Evolutionary conservation across 2,797 vertebrate genomes (phyloP), one percentile per base, ranked within the genome.

Genomic region (Liasis olivaceus): DNA sequence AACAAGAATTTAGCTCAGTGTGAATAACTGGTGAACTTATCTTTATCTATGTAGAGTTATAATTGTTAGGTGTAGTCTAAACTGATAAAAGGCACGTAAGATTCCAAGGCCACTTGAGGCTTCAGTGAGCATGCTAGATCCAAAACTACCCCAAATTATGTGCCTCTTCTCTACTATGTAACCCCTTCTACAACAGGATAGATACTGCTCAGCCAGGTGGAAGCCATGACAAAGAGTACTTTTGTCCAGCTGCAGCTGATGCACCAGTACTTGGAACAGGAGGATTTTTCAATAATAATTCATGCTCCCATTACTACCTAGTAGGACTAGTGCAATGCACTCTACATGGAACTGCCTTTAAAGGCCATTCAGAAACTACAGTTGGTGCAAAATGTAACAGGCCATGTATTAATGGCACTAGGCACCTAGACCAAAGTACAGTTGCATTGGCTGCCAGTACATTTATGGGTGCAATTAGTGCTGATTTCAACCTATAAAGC

Each of bases 401-500:
- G 24, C 36, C 36, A 24, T 81, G 36, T 81, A 47, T 81, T 81
- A 47, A 47, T 81, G 36, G 17, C 72, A 81, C 22, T 81, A 12
- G 51, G 51, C 51, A 51, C 51, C 51, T 7, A 51, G 36, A 47
- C 8, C 72, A 81, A 81, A 81, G 4, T 51, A 51, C 51, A 51
- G 4, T 7, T 51, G 51, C 51, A 51, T 81, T 81, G 36, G 20
- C 8, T 81, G 42, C 72, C 42, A 81, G 36, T 47, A 47, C 36
- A 81, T 81, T 77, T 42, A 77, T 77, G 69, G 69, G 36, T 77
- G 42, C 36, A 20, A 42, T 77, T 81, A 95, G 77, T 77, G 72
- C 36, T 81, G 47, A 31, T 47, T 13, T 58, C 85, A 72, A 63
- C 60, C 72, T 47, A 47, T 77, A 17, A 22, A 77, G 69, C 69